A percentile compares a stretch with the other conserved stretches of the same genome.
phyloP scores from a whole-genome alignment of 2,113 vertebrate species.

The Neoarius graeffei region DNA sequence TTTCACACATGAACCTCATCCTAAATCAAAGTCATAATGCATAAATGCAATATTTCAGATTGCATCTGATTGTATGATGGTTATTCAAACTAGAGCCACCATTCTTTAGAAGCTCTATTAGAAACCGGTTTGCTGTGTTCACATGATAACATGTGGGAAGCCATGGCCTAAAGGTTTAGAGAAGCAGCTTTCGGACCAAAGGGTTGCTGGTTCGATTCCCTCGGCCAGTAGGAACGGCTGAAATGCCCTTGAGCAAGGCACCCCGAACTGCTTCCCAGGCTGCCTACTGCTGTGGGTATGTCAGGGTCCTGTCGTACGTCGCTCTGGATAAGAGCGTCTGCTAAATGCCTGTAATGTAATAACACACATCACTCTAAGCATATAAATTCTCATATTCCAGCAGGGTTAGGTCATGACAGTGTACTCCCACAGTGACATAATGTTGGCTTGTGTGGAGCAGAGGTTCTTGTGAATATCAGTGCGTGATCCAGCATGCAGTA shows the following conservation, averaged over 20 bases:
- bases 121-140: constrained; percentile 18
- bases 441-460: background rate
- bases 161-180: too few species aligned
- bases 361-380: background rate
- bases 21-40: background rate
- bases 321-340: too few species aligned
- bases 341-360: background rate
- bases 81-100: background rate
- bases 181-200: too few species aligned
- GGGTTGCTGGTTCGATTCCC: too few species aligned
- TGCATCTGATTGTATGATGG: too few species aligned
- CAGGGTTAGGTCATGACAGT: constrained; percentile 26
- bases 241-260: too few species aligned
- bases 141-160: constrained; percentile 32
- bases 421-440: constrained; percentile 40
- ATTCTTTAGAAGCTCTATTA: constrained; percentile 22
- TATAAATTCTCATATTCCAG: constrained; percentile 17
- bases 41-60: background rate
- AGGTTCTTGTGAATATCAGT: constrained; percentile 13
- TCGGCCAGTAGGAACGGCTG: too few species aligned
- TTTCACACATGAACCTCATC: background rate
- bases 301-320: too few species aligned
- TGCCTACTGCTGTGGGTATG: too few species aligned
- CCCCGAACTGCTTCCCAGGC: too few species aligned
- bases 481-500: background rate